Evolutionary conservation across 2,888 invertebrate species (phyloP).

Genomic region (Eurois occulta): DNA sequence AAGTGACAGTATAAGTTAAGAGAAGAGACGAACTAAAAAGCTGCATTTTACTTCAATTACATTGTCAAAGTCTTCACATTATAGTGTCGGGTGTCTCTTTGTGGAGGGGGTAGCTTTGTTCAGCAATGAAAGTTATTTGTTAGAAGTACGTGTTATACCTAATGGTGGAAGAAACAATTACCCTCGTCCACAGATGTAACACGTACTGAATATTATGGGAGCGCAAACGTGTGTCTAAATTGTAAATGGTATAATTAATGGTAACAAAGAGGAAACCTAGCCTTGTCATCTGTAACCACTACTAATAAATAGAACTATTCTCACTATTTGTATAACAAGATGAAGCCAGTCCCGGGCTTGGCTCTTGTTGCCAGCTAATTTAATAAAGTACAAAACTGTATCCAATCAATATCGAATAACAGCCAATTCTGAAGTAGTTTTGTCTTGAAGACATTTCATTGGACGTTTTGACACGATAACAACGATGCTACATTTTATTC

Average conservation of each 20-base stretch:
- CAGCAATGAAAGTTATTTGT: slow-evolving; percentile 1
- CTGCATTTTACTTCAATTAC: slow-evolving; percentile 14
- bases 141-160: not conserved
- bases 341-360: slow-evolving; percentile 12
- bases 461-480: not conserved
- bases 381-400: not conserved
- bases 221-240: not conserved
- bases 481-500: not conserved
- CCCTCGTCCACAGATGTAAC: not conserved
- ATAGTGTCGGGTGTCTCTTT: slow-evolving; percentile 11
- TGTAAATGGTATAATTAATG: no score
- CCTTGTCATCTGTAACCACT: slow-evolving; percentile 58
- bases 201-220: not conserved
- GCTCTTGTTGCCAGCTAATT: not conserved
- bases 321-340: not conserved
- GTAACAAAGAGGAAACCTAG: no score
- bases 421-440: not conserved
- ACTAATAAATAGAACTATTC: slow-evolving; percentile 61
- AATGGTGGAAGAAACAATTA: not conserved
- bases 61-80: slow-evolving; percentile 12
- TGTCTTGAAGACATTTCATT: not conserved
- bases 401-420: not conserved
- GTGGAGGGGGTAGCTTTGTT: slow-evolving; percentile 27
- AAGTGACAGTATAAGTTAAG: not conserved
- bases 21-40: not conserved